Conservation (phyloP, 37 sponge, comb jelly and placozoan species). For the Oscarella lobularis region DNA sequence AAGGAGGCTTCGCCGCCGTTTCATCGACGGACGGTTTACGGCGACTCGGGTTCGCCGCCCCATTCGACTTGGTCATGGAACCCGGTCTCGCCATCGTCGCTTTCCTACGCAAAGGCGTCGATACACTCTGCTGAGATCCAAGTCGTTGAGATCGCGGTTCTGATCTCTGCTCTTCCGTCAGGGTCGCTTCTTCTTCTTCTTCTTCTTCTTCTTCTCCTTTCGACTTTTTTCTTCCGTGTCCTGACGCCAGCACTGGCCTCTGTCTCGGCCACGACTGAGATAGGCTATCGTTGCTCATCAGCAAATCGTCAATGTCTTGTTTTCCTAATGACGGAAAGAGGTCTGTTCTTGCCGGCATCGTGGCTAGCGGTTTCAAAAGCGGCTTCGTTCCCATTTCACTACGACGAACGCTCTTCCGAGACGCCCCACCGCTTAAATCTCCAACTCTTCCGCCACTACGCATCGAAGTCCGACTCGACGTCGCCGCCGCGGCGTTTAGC, state of each 20-base stretch:
- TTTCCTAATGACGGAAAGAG: neutral
- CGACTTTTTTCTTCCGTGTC: neutral
- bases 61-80: neutral
- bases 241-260: neutral
- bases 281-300: neutral
- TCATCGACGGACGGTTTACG: neutral
- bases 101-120: neutral
- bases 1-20: neutral
- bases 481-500: neutral
- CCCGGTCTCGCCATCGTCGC: neutral
- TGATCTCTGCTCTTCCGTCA: neutral
- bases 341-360: neutral
- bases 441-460: too few relatives aligned
- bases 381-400: too few relatives aligned
- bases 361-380: neutral
- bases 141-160: too few relatives aligned
- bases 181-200: neutral
- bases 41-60: neutral
- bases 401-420: too few relatives aligned
- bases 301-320: neutral
- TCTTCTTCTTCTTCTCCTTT: neutral
- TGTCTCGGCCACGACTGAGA: neutral
- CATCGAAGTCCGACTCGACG: too few relatives aligned
- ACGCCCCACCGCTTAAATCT: too few relatives aligned
- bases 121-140: neutral